Conservation (phyloP, 2,797 vertebrate species). For the Erethizon dorsatum region DNA sequence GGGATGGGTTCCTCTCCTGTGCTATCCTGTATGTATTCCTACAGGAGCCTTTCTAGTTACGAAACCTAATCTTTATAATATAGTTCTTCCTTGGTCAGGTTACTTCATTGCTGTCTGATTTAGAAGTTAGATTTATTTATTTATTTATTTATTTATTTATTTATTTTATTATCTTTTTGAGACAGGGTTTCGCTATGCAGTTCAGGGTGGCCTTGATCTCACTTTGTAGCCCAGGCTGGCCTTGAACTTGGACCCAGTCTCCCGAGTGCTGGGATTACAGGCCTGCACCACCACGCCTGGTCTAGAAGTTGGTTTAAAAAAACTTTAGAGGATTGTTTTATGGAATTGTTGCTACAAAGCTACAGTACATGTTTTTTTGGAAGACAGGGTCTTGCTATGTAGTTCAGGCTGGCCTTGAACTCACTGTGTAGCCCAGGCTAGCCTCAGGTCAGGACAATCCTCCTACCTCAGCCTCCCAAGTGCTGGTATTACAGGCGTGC, state of each 20-base stretch:
- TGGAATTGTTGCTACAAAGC: neutral
- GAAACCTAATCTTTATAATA: neutral
- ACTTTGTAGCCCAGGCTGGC: no score
- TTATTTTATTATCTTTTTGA: neutral
- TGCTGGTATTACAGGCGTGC: neutral
- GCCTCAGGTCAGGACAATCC: neutral
- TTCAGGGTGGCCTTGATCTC: neutral
- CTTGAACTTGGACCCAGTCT: no score
- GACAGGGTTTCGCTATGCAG: no score
- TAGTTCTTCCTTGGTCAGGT: neutral
- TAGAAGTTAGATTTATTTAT: neutral
- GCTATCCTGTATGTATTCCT: neutral
- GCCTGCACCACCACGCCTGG: no score
- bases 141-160: no score
- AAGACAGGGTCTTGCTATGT: no score
- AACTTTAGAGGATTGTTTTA: constrained; percentile 16
- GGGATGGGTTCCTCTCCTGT: neutral
- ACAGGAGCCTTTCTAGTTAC: neutral
- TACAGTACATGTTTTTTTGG: neutral
- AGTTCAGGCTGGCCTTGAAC: no score
- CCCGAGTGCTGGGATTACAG: no score
- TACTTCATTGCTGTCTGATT: constrained; percentile 38
- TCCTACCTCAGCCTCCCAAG: neutral
- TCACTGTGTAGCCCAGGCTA: no score
- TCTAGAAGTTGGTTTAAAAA: neutral